These are phyloP conservation scores for Nycticryphes semicollaris DNA, from an alignment of 2,113 vertebrate species.

Conservation along the genomic window DNA sequence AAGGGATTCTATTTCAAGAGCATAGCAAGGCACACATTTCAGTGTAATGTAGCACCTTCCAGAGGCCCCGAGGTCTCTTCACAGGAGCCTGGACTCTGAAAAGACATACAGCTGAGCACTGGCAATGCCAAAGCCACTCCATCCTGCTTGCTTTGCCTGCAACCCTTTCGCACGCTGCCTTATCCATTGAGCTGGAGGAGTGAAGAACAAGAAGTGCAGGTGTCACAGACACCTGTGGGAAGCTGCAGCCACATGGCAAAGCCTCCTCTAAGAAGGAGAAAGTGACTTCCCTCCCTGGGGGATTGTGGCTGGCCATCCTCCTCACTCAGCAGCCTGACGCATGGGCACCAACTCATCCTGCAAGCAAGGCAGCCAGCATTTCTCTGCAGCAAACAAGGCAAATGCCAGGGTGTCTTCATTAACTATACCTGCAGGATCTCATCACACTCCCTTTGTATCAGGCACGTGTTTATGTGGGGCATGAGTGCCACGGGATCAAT, in stretches of 20 bases:
- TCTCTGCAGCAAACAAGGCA: neutral
- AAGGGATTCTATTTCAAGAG: neutral
- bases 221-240: fast-evolving
- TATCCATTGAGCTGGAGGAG: fast-evolving
- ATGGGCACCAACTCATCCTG: neutral
- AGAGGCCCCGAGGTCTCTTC: neutral
- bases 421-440: conserved; percentile 11
- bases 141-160: neutral
- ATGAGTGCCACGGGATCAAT: neutral
- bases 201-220: fast-evolving
- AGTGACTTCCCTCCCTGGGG: neutral
- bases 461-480: neutral
- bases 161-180: fast-evolving
- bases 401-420: neutral
- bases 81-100: fast-evolving
- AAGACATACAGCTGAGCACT: neutral
- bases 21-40: neutral
- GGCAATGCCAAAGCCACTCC: neutral
- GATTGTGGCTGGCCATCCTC: neutral
- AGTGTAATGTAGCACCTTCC: neutral
- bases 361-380: neutral
- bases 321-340: neutral
- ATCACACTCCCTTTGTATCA: conserved; percentile 35
- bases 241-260: neutral
- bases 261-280: neutral